Evolutionary conservation across 2,113 vertebrate genomes (phyloP), one percentile per base, ranked within the genome.

Genomic region (Pandion haliaetus): DNA sequence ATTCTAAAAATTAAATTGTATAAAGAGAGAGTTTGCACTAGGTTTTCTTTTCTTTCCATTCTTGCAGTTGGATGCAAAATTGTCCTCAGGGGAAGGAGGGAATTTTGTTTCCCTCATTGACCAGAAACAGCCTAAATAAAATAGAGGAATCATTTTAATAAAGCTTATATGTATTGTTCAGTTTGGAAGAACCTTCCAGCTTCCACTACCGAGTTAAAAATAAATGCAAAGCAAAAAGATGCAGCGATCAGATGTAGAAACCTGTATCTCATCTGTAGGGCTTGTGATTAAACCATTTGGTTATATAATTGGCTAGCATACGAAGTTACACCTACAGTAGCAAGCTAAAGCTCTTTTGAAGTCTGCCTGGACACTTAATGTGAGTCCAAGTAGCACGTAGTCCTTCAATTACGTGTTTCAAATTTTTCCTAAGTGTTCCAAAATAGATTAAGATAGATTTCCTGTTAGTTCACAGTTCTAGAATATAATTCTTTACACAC

Each of bases 271-370:
- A 80, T 85, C 92, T 80, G 82, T 26, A 93, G 88, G 63, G 44
- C 58, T 70, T 81, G 83, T 96, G 97, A 98, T 97, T 96, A 96
- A 98, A 78, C 77, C 88, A 95, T 97, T 97, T 97, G 96, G 77
- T 97, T 97, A 86, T 96, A 69, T 86, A 97, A 96, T 92, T 94
- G 93, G 95, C 96, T 89, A 95, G 81, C 95, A 93, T 57, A 94
- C 79, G 73, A 92, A 96, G 95, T 89, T 91, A 97, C 93, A 81
- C 92, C 94, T 93, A 86, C 82, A 86, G 96, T 7, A 96, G 82
- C 90, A 81, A 23, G 89, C 93, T 67, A 72, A 38, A 95, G 85
- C 32, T 52, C 94, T 94, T 97, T 94, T 97, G 95, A 96, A 97
- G 96, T 97, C 97, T 97, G 93, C 95, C 97, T 96, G 96, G 97